Conservation (phyloP, 2,888 invertebrate genomes). For the Drosophila conformis region DNA sequence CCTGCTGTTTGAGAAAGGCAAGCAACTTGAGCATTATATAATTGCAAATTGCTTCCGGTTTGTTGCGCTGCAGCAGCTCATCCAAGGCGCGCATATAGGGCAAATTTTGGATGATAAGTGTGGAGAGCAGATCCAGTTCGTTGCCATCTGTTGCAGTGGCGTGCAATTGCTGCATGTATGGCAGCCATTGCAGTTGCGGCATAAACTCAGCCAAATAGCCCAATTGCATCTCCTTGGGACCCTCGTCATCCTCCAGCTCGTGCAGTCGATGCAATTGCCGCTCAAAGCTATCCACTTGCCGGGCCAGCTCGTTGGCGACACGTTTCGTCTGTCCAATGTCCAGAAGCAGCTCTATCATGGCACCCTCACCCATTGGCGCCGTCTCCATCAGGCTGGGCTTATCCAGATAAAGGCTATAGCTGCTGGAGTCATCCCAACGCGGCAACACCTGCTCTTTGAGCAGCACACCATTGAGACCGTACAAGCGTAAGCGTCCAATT, state of each 20-base stretch:
- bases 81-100: constrained; percentile 76
- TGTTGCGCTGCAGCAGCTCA: constrained; percentile 65
- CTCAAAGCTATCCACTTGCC: constrained; percentile 77
- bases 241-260: constrained; percentile 78
- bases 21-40: constrained; percentile 82
- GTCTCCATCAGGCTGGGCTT: constrained; percentile 77
- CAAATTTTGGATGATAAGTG: constrained; percentile 81
- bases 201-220: constrained; percentile 78
- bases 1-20: constrained; percentile 76
- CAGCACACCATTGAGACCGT: constrained; percentile 80
- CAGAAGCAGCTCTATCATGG: constrained; percentile 76
- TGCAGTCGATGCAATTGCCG: constrained; percentile 73
- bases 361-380: constrained; percentile 74
- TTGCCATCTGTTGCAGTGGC: constrained; percentile 31
- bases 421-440: constrained; percentile 81
- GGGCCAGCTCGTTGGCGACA: constrained; percentile 77
- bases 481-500: constrained; percentile 75
- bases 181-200: constrained; percentile 79
- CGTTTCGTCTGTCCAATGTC: constrained; percentile 80
- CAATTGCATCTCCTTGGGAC: constrained; percentile 81
- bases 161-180: constrained; percentile 69
- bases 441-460: constrained; percentile 81
- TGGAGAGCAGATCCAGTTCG: constrained; percentile 66
- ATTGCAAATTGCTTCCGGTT: constrained; percentile 72
- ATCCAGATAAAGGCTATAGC: constrained; percentile 80